Percentiles rank a stretch among this genome's conserved stretches.
These are phyloP conservation scores for Cataglyphis livida DNA, from an alignment of 2,888 invertebrate species.

Conservation along the genomic window DNA sequence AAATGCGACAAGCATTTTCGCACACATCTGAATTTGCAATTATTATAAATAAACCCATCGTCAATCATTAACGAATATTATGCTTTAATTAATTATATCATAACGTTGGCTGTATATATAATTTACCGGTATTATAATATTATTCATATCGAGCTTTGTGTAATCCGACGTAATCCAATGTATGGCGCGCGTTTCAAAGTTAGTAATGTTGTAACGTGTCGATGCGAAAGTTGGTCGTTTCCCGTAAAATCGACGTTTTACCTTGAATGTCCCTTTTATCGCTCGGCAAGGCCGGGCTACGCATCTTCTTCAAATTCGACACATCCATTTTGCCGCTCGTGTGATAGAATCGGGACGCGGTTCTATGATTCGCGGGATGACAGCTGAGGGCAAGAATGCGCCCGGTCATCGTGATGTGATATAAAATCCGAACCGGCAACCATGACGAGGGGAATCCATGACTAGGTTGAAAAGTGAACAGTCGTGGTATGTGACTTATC, in stretches of 20 bases:
- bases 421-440: constrained; percentile 66
- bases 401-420: constrained; percentile 67
- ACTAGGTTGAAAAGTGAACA: constrained; percentile 35
- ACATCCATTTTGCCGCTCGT: constrained; percentile 55
- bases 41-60: constrained; percentile 7
- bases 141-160: not conserved
- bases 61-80: not conserved
- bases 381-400: constrained; percentile 65
- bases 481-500: constrained; percentile 55
- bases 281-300: constrained; percentile 2
- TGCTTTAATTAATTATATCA: not conserved
- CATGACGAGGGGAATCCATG: constrained; percentile 38
- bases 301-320: constrained; percentile 52
- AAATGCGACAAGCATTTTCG: not conserved
- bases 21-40: not conserved
- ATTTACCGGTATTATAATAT: constrained; percentile 7
- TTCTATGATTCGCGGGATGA: constrained; percentile 65
- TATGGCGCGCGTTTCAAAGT: not conserved
- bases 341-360: constrained; percentile 65
- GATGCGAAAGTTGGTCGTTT: constrained; percentile 9
- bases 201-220: constrained; percentile 4
- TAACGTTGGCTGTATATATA: not conserved
- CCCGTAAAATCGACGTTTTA: not conserved
- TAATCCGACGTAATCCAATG: not conserved
- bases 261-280: constrained; percentile 20